Evolutionary conservation across 2,113 vertebrate genomes (phyloP).

Genomic region (Mormyrus lacerda): DNA sequence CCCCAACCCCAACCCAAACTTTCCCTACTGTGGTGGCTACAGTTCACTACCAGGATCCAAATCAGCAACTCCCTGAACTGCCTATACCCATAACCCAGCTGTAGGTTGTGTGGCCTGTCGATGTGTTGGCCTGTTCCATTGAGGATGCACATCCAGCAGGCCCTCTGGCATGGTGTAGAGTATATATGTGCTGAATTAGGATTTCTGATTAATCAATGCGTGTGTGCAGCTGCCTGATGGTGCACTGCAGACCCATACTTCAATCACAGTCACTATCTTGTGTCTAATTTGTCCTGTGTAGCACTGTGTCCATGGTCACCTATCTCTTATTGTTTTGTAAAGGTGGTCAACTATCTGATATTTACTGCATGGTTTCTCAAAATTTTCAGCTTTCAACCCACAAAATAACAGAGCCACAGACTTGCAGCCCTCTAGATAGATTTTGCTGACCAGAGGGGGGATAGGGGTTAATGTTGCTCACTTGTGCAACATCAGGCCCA

Average conservation of each 20-base stretch:
- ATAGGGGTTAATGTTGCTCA: neutral
- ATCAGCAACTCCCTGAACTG: neutral
- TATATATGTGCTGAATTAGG: neutral
- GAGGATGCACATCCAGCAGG: neutral
- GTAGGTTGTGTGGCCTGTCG: neutral
- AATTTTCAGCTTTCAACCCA: neutral
- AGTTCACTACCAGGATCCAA: neutral
- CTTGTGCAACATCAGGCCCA: neutral
- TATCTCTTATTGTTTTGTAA: neutral
- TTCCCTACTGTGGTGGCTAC: slow-evolving; percentile 8
- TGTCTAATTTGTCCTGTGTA: neutral
- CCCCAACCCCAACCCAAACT: slow-evolving; percentile 3
- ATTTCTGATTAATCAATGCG: neutral
- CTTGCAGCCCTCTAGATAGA: neutral
- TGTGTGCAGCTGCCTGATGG: neutral
- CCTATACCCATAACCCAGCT: neutral
- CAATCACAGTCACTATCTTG: neutral
- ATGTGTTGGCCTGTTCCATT: neutral
- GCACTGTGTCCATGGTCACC: neutral
- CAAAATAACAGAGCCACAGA: neutral
- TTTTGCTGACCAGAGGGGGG: neutral
- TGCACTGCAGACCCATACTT: neutral
- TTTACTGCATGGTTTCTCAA: neutral
- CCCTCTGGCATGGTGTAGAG: neutral
- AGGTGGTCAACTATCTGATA: neutral